Evolutionary conservation across 2,888 invertebrate species (phyloP), one percentile per base, ranked within the genome.

Genomic region (Leucophenga montana): DNA sequence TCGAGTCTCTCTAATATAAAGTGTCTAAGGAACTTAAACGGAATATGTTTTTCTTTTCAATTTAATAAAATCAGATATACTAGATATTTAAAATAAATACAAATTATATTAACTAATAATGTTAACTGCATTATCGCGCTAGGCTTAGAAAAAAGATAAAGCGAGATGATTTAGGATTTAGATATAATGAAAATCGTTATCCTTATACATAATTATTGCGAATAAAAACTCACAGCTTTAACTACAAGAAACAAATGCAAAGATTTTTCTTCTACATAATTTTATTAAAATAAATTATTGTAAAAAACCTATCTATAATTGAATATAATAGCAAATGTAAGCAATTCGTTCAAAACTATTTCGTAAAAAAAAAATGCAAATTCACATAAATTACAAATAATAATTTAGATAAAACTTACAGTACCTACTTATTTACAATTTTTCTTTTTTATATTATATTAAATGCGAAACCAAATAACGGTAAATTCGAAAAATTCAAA

Each of bases 211-310:
- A 82, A 82, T 79, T 82, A 79, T 80, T 79, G 85, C 84, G 84
- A 81, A 83, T 85, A 79, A 85, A 84, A 86, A 86, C 85, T 86
- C 86, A 86, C 85, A 85, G 85, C 85, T 85, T 85, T 85, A 85
- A 85, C 82, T 77, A 79, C 84, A 78, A 79, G 78, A 77, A 79
- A 84, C 76, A 81, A 80, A 83, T 82, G 78, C 84, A 78, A 80
- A 82, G 85, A 85, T 79, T 85, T 83, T 85, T 84, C 84, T 84
- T 83, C 85, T 80, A 82, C 74, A 78, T 83, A 82, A 67, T 39
- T 74, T 82, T 80, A 84, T 77, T 83, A 82, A 76, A 76, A 79
- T 83, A 50, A 50, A 18, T 77, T 76, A 76, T 77, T 68, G 39
- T 67, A 53, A 69, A 71, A 68, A 68, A 33, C 20, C 75, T 71